Conservation (phyloP, 1,140 invertebrate genomes). For the Subanguina moxae region DNA sequence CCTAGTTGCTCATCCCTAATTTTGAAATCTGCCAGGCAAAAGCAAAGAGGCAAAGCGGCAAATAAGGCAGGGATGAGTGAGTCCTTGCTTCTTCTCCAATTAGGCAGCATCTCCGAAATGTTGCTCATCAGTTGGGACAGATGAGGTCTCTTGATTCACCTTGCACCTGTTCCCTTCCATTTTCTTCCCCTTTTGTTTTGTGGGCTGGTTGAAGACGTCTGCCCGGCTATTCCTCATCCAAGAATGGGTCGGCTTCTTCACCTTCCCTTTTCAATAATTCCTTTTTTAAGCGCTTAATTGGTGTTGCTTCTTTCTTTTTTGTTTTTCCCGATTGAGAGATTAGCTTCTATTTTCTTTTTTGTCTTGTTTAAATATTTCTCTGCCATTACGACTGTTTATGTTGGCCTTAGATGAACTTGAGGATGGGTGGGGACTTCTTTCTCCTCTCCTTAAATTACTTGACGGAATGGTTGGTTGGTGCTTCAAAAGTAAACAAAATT, state of each 20-base stretch:
- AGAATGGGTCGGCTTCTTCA: constrained; percentile 5
- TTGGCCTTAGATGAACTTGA: constrained; percentile 2
- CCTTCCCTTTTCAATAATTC: neutral
- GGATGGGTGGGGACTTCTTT: neutral
- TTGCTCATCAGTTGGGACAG: too few relatives aligned
- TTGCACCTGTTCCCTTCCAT: neutral
- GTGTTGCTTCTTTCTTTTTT: neutral
- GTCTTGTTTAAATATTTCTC: neutral
- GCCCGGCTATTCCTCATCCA: neutral
- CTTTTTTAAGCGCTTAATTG: neutral
- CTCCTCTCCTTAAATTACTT: neutral
- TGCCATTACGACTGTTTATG: neutral
- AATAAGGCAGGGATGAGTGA: too few relatives aligned
- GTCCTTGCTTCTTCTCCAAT: too few relatives aligned
- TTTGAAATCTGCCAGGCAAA: too few relatives aligned
- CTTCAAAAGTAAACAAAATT: constrained; percentile 2
- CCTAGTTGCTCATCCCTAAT: too few relatives aligned
- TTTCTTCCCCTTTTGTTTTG: neutral
- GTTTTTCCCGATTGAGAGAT: neutral
- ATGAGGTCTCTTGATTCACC: too few relatives aligned
- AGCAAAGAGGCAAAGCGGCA: too few relatives aligned
- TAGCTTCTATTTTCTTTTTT: constrained; percentile 1
- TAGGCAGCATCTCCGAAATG: too few relatives aligned
- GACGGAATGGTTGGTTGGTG: neutral
- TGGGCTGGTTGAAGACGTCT: neutral